Evolutionary conservation across 1,140 invertebrate species (phyloP), one percentile per base, ranked within the genome.

Genomic region (Leptonema lineaticorne): DNA sequence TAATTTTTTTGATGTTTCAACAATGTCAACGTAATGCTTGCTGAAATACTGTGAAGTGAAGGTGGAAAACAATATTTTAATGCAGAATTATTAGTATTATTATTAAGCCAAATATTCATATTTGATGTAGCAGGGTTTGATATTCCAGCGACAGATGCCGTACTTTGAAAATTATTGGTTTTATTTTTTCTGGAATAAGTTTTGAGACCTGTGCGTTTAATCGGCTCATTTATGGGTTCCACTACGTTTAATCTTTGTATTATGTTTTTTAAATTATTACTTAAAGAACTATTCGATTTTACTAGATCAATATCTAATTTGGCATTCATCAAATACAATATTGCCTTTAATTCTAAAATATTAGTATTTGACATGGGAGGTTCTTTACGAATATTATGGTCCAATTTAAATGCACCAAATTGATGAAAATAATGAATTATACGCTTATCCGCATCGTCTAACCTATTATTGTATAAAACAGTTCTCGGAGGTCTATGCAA

Each of bases 101-200:
- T 1, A 30, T 41, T n/a, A 8, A 4, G 27, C 59, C 59, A 63
- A 26, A 63, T 46, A n/a, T 46, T 24, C 27, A 41, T 24, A 8
- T 57, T 28, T 27, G 24, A 5, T 18, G 27, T 33, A 7, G 57
- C 2, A 2, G 50, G 53, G 1, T 30, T 48, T 53, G 20, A 8
- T 7, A 14, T n/a, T n/a, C n/a, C n/a, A n/a, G n/a, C n/a, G n/a
- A n/a, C n/a, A n/a, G n/a, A 26, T 22, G 5, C 4, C 2, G 50
- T 24, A 14, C 16, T 41, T 16, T 26, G 50, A 2, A 6, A 20
- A 7, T 59, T 59, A 1, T 4, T 2, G 11, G 20, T 63, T 46
- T 63, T 62, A 3, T 9, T 20, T 67, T 72, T 72, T 48, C 70
- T 69, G 7, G 70, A 72, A 63, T 72, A 72, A 20, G 70, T 72